Base-by-base conservation (phyloP, 1,140 invertebrate genomes). In the Spodoptera frugiperda region DNA sequence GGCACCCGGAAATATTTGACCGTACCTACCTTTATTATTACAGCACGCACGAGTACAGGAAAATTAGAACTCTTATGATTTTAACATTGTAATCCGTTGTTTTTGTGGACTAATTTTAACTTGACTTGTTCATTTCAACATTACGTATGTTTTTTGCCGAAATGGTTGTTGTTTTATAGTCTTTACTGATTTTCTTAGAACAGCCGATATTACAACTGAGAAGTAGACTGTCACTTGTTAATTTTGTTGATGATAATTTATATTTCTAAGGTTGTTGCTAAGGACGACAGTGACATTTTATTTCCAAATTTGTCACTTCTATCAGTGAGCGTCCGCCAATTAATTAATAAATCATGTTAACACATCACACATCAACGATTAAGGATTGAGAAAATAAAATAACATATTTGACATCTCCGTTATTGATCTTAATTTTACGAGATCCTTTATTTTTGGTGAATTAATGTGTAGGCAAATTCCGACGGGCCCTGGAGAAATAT, bases 401-500 rank as follows among this genome's bases (percentile, higher is more conserved):
- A 39, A 15, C 19, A 12, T 48, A 25, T 25, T 67, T 25, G 1
- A 49, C 21, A 46, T 63, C 30, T 44, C 15, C 15, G 59, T 67
- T 67, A 67, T 49, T 67, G 63, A 49, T 49, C 14, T 25, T 67
- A 67, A 49, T 49, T 63, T 67, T 21, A 49, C 8, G 63, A 49
- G 44, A 67, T 63, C 71, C 15, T 59, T 61, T 74, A 74, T 68
- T 54, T 67, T 67, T 59, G 19, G 25, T 19, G 61, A 73, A 79
- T 65, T 76, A 79, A 73, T 76, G 65, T 68, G 59, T 68, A 65
- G 73, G 51, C 74, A 79, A 70, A 65, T 76, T 49, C 57, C 57
- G 15, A 25, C 33, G 14, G 63, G 48, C 46, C 25, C 55, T 65
- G 15, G 30, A 68, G 73, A 78, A 78, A 78, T 82, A 82, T 82